phyloP scores from a whole-genome alignment of 1,140 invertebrate species.

The Battus philenor region DNA sequence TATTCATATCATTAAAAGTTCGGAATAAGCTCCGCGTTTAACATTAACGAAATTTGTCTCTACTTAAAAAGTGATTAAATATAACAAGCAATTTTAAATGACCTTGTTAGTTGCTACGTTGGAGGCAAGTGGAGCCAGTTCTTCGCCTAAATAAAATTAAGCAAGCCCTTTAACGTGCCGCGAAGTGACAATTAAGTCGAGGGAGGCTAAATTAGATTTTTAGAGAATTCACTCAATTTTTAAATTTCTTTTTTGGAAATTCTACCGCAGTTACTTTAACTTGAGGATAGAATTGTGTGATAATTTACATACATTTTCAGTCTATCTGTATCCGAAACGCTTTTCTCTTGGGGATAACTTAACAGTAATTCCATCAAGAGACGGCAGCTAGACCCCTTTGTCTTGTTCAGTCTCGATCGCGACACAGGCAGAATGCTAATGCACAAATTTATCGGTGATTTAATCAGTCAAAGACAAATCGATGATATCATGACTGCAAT shows the following conservation, averaged over 20 bases:
- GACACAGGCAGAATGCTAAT: constrained; percentile 38
- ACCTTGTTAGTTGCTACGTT: constrained; percentile 8
- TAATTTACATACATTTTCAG: constrained; percentile 1
- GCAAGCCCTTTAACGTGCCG: constrained; percentile 6
- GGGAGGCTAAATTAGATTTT: constrained; percentile 9
- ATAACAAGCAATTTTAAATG: neutral
- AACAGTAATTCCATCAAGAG: constrained; percentile 29
- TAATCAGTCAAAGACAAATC: too few relatives aligned
- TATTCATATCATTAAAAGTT: too few relatives aligned
- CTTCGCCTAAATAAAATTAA: constrained; percentile 8
- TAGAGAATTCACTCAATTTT: constrained; percentile 10
- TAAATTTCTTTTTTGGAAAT: constrained; percentile 2
- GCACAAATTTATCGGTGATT: too few relatives aligned
- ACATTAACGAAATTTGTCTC: too few relatives aligned
- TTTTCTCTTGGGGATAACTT: constrained; percentile 20
- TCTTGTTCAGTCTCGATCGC: constrained; percentile 17
- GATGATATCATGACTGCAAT: too few relatives aligned
- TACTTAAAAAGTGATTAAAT: too few relatives aligned
- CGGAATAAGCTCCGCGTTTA: too few relatives aligned
- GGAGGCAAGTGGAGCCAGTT: constrained; percentile 1
- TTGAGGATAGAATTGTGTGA: too few relatives aligned
- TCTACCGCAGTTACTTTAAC: constrained; percentile 1
- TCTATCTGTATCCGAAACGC: constrained; percentile 6
- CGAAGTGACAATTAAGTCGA: constrained; percentile 10
- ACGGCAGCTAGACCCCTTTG: constrained; percentile 20